phyloP scores from a whole-genome alignment of 2,797 vertebrate species.

The Tinamus major region DNA sequence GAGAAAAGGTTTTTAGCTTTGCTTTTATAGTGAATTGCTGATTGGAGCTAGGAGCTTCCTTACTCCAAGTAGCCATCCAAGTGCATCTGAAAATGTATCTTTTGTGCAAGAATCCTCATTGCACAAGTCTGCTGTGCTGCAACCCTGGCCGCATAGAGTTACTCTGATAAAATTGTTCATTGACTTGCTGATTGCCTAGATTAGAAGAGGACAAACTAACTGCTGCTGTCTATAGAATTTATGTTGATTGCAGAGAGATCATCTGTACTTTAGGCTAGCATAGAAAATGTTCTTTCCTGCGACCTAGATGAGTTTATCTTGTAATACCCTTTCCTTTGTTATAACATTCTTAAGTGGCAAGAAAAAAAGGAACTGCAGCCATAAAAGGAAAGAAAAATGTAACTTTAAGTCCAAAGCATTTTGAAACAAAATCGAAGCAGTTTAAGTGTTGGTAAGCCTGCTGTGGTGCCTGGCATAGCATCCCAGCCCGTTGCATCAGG shows the following conservation, averaged over 20 bases:
- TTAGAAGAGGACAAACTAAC: neutral
- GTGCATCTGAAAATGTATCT: constrained; percentile 33
- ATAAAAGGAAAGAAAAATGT: neutral
- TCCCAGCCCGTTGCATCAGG: neutral
- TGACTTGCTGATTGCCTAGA: constrained; percentile 8
- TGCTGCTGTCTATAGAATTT: constrained; percentile 1
- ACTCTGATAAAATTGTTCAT: constrained; percentile 17
- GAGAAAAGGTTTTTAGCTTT: constrained; percentile 42
- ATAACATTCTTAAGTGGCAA: constrained; percentile 12
- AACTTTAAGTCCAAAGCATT: neutral
- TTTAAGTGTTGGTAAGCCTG: neutral
- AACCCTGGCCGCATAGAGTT: neutral
- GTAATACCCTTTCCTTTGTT: constrained; percentile 3
- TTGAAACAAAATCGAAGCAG: neutral
- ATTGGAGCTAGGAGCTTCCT: constrained; percentile 12
- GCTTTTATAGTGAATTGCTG: constrained; percentile 35
- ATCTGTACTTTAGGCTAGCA: neutral
- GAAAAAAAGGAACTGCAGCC: neutral
- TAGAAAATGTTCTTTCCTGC: constrained; percentile 39
- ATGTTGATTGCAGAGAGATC: neutral
- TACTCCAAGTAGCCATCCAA: neutral
- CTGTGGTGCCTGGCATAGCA: neutral
- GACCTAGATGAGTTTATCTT: constrained; percentile 38
- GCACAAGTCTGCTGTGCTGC: neutral
- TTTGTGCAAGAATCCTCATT: neutral